Evolutionary conservation across 2,888 invertebrate species (phyloP), one percentile per base, ranked within the genome.

Genomic region (Drosophila flavopinicola): DNA sequence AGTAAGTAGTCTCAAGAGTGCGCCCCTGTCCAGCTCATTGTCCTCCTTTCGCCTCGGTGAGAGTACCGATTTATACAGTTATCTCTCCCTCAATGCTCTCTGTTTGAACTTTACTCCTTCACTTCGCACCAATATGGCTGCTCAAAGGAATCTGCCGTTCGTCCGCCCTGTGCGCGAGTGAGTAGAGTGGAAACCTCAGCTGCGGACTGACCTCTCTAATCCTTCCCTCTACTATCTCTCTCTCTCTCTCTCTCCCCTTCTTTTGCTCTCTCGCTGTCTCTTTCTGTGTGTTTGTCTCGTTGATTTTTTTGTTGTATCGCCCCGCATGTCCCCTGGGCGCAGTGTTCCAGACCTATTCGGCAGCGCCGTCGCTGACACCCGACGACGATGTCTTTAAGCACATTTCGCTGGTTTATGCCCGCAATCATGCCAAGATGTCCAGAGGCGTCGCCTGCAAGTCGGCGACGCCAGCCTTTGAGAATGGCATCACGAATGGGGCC

Each of bases 401-500:
- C 90, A 90, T 98, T 66, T 95, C 98, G 5, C 92, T 95, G 73
- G 94, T 94, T 2, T 98, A 98, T 92, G 95, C 98, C 25, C 94
- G 94, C 75, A 96, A 96, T 90, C 98, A 98, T 91, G 95, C 94
- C 29, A 96, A 95, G 88, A 98, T 98, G 98, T 94, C 96, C 56
- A 93, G 94, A 29, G 97, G 96, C 6, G 94, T 95, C 4, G 95
- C 96, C 4, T 97, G 97, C 91, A 95, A 95, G 88, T 93, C 94
- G 7, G 94, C 95, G 6, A 93, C 93, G 41, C 94, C 94, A 5
- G 93, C 95, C 39, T 97, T 97, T 90, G 94, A 94, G 87, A 94
- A 97, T 90, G 98, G 98, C 7, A 98, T 98, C 76, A 98, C 97
- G 1, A 98, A 98, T 88, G 98, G 98, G 3, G 98, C 98, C 0